Evolutionary conservation across 2,113 vertebrate genomes (phyloP), one percentile per base, ranked within the genome.

Genomic region (Amblyopsis rosae): DNA sequence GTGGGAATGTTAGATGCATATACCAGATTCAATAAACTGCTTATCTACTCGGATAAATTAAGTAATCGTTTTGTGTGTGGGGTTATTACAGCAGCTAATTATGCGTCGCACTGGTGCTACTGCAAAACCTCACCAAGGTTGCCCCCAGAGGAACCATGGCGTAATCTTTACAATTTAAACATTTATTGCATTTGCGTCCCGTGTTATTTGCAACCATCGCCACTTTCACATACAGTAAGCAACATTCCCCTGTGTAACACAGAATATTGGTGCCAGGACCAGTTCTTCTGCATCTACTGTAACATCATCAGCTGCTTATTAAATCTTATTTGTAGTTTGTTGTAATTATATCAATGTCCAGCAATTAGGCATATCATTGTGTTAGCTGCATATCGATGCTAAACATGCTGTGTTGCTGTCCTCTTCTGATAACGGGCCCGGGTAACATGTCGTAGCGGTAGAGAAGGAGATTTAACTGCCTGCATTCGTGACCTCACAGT

Each of bases 401-500:
- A 66, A 81, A 70, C 59, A 67, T 75, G 60, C 35, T 71, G 67
- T 64, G 55, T 48, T 55, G 49, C 63, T 63, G 72, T 72, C 46
- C 33, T 56, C 73, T 87, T 70, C 81, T 77, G 65, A 81, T 78
- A 66, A 77, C 57, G 72, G 69, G 65, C 76, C 75, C 74, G 57
- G 67, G 80, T 67, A 58, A 53, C 62, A 62, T 69, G 71, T 85
- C 75, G 48, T 32, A 35, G 79, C 9, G 71, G 69, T 70, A 61
- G 59, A 72, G 62, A 56, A n/a, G 65, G 77, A 82, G 80, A 91
- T 89, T 86, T 85, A 90, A 84, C 78, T 79, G 73, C 65, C 76
- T 57, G 81, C 86, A 87, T 85, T 83, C 80, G 79, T 80, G 72
- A 82, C 79, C 79, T 85, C 83, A 85, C 86, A 89, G 85, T 85